These are phyloP conservation scores for Caenorhabditis brenneri DNA, from an alignment of 1,140 invertebrate species.

Conservation along the genomic window DNA sequence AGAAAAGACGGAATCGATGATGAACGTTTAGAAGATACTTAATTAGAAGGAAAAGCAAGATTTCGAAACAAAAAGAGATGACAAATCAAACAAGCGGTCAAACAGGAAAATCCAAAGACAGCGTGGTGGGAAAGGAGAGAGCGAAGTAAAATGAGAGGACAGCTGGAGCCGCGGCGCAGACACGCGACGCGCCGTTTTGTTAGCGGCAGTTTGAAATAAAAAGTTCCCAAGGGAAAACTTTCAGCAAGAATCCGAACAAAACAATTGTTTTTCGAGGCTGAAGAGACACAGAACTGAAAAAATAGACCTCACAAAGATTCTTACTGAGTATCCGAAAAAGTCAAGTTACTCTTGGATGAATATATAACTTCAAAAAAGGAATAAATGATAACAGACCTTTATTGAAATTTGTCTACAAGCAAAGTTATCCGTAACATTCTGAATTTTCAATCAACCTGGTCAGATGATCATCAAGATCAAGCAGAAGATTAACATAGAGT, in stretches of 20 bases:
- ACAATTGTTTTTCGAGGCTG: neutral
- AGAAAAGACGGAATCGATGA: neutral
- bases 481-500: no score
- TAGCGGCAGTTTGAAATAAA: neutral
- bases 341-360: no score
- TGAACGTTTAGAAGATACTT: neutral
- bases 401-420: no score
- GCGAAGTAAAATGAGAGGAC: conserved; percentile 1
- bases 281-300: no score
- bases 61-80: neutral
- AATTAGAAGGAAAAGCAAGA: neutral
- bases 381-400: no score
- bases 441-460: no score
- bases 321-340: no score
- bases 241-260: neutral
- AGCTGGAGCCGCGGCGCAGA: conserved; percentile 27
- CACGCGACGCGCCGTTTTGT: neutral
- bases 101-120: neutral
- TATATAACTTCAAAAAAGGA: no score
- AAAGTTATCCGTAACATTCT: no score
- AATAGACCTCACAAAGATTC: no score
- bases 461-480: no score
- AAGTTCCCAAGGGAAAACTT: neutral
- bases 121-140: neutral
- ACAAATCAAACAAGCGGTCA: conserved; percentile 26